Percentiles rank a stretch among this genome's conserved stretches.
These are phyloP conservation scores for Spilosoma lubricipeda DNA, from an alignment of 2,888 invertebrate genomes.

Conservation along the genomic window DNA sequence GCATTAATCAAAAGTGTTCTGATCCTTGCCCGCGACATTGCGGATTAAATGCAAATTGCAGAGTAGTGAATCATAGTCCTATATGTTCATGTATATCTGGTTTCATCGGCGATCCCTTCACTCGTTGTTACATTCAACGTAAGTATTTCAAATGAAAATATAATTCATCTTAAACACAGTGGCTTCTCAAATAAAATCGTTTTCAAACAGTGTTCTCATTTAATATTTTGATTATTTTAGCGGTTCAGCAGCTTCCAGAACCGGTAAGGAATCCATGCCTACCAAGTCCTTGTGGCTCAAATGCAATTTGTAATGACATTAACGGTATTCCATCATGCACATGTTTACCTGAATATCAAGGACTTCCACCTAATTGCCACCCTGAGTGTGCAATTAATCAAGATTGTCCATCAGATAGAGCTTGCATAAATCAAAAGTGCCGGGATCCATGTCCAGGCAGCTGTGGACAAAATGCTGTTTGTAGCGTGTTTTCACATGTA, in stretches of 20 bases:
- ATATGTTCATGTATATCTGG: constrained; percentile 89
- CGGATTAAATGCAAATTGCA: constrained; percentile 89
- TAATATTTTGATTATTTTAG: constrained; percentile 44
- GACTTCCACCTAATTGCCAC: constrained; percentile 90
- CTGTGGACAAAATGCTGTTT: constrained; percentile 88
- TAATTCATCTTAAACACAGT: not conserved
- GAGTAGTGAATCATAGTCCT: constrained; percentile 92
- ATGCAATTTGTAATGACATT: constrained; percentile 87
- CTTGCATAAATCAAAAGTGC: constrained; percentile 91
- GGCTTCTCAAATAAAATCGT: not conserved
- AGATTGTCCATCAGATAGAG: constrained; percentile 90
- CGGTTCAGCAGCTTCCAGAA: constrained; percentile 62
- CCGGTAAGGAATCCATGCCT: constrained; percentile 87
- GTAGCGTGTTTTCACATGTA: constrained; percentile 89
- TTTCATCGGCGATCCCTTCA: constrained; percentile 90
- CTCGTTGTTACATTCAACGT: constrained; percentile 87
- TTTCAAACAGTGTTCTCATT: constrained; percentile 3
- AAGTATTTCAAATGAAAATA: constrained; percentile 50
- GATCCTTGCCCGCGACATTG: constrained; percentile 92
- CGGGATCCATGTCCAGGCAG: constrained; percentile 91
- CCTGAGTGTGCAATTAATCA: constrained; percentile 91
- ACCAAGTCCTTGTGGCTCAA: constrained; percentile 90
- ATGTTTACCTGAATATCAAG: constrained; percentile 88
- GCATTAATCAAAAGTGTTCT: constrained; percentile 91
- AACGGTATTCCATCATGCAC: constrained; percentile 88